Conservation (phyloP, 1,140 invertebrate species). For the Dufourea novaeangliae region DNA sequence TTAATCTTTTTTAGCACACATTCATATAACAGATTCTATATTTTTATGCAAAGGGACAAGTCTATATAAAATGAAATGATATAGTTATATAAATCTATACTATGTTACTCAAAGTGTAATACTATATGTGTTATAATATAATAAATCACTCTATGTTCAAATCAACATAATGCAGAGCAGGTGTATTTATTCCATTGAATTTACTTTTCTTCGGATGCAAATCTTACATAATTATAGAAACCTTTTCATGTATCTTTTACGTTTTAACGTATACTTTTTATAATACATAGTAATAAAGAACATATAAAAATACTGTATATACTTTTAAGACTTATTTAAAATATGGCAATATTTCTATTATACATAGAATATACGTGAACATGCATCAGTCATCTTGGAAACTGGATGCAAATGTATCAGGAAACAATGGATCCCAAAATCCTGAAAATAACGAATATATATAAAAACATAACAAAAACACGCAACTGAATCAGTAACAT, state of each 20-base stretch:
- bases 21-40: slow-evolving; percentile 79
- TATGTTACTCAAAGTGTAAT: slow-evolving; percentile 79
- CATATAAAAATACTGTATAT: slow-evolving; percentile 1
- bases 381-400: background rate
- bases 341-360: slow-evolving; percentile 5
- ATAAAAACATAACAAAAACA: background rate
- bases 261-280: background rate
- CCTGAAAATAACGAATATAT: slow-evolving; percentile 59
- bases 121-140: slow-evolving; percentile 80
- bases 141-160: slow-evolving; percentile 81
- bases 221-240: slow-evolving; percentile 9
- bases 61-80: slow-evolving; percentile 68
- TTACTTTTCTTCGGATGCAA: slow-evolving; percentile 1
- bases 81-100: slow-evolving; percentile 75
- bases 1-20: slow-evolving; percentile 72
- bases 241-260: background rate
- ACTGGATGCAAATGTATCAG: slow-evolving; percentile 48
- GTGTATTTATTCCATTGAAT: background rate
- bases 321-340: slow-evolving; percentile 17
- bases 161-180: slow-evolving; percentile 31
- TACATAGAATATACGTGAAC: background rate
- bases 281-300: background rate
- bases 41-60: slow-evolving; percentile 78
- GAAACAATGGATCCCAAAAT: slow-evolving; percentile 78
- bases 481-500: slow-evolving; percentile 30